Base-by-base conservation (phyloP, 2,888 invertebrate species). In the Panzeria rudis region DNA sequence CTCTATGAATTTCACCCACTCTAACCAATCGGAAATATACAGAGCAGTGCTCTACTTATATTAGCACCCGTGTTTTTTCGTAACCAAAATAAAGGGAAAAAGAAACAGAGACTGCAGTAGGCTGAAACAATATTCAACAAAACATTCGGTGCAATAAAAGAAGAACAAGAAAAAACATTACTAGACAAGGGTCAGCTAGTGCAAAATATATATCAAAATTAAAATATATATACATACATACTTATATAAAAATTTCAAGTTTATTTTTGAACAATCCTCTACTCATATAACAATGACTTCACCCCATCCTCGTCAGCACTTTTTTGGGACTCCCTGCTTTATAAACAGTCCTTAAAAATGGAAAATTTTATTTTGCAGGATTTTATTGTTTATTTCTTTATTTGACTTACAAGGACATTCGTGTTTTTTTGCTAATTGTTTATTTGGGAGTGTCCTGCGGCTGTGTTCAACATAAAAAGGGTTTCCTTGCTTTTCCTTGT, bases 381-480 rank as follows among this genome's bases (percentile, higher is more conserved):
- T 61, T 61, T 17, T 38, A 23, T 9, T 35, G 6, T 78, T 44
- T 47, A 41, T 62, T 66, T 25, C 61, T 41, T 20, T 11, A 47
- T 72, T 61, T 73, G 71, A 59, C 52, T 75, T 50, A 75, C 84
- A 84, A 82, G 84, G 77, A 80, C 80, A 82, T 82, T 86, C 79
- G 81, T 84, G 83, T 64, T 81, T 81, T 77, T 78, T 81, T 68
- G 64, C 83, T 86, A 79, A 86, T 86, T 84, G 84, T 85, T 85
- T 85, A 82, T 80, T 83, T 87, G 87, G 86, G 86, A 71, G 87
- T 86, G 84, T 75, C 86, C 86, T 86, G 86, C 68, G 87, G 87
- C 87, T 81, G 71, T 87, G 87, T 86, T 86, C 62, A 86, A 86
- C 87, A 86, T 23, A 83, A 83, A 84, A 73, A 77, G 78, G 80